Evolutionary conservation across 1,140 invertebrate species (phyloP).

Genomic region (Nasonia longicornis): DNA sequence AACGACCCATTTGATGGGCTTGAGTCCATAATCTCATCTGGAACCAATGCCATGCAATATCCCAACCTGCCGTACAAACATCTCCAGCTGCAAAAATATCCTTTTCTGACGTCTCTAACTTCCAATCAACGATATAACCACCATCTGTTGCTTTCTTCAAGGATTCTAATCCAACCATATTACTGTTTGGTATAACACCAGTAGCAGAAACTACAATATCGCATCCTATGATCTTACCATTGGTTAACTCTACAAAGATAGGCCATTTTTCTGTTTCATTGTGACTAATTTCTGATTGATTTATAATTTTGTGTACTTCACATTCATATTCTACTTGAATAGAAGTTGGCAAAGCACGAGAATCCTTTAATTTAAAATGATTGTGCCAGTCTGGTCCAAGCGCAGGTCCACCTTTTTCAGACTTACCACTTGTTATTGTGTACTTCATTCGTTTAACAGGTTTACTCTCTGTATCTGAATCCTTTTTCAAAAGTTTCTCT

Average conservation of each 20-base stretch:
- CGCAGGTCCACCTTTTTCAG: slow-evolving; percentile 79
- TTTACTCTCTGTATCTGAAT: slow-evolving; percentile 45
- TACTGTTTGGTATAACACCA: slow-evolving; percentile 84
- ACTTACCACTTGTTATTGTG: slow-evolving; percentile 69
- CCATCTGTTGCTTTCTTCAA: slow-evolving; percentile 78
- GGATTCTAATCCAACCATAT: slow-evolving; percentile 70
- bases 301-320: slow-evolving; percentile 74
- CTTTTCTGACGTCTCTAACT: slow-evolving; percentile 83
- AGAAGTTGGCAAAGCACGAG: slow-evolving; percentile 35
- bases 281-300: slow-evolving; percentile 50
- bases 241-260: slow-evolving; percentile 80
- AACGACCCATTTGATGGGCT: slow-evolving; percentile 95
- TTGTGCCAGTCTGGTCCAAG: slow-evolving; percentile 96
- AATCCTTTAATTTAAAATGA: slow-evolving; percentile 68
- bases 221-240: slow-evolving; percentile 82
- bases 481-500: slow-evolving; percentile 62
- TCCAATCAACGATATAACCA: slow-evolving; percentile 86
- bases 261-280: slow-evolving; percentile 72
- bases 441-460: slow-evolving; percentile 78
- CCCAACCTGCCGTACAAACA: slow-evolving; percentile 87
- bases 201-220: slow-evolving; percentile 97
- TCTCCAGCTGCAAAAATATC: slow-evolving; percentile 96
- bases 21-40: slow-evolving; percentile 98
- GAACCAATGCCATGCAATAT: slow-evolving; percentile 87
- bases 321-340: slow-evolving; percentile 76